Evolutionary conservation across 2,113 vertebrate species (phyloP), one percentile per base, ranked within the genome.

Genomic region (Madoqua kirkii): DNA sequence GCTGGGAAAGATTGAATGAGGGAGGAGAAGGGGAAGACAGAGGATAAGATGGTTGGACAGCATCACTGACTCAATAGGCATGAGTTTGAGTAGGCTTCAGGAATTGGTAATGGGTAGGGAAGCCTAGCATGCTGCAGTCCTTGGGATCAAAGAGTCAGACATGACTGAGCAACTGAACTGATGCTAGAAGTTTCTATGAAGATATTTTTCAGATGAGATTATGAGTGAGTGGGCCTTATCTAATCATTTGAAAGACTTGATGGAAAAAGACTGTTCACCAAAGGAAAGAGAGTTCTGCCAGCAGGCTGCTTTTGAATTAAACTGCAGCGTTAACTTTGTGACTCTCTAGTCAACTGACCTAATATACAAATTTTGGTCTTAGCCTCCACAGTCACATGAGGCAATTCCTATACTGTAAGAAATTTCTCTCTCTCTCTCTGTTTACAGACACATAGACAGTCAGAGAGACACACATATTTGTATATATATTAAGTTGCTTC

Each of bases 141-240:
- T 19, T 67, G 64, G 64, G 33, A 19, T 67, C 64, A 36, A 5
- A n/a, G 62, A 67, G 64, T 67, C 4, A 0, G 33, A 36, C 64
- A 36, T 0, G 1, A 36, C 64, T 71, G 64, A 71, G 17, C 17
- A 36, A 21, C n/a, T 36, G n/a, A 71, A 36, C 9, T 71, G n/a
- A 50, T 50, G 90, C 59, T 79, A 76, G n/a, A 67, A 50, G 8
- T 93, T 91, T 93, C 59, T 95, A 45, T 33, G 21, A 91, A 93
- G 52, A n/a, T 57, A 62, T 57, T 82, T 86, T 87, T 90, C 25
- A 97, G 52, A 14, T 54, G 14, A 60, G 19, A 91, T 64, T 83
- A 67, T 74, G 57, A 71, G 14, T 59, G 31, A 31, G 17, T 23
- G 17, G 15, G 15, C 6, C 25, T 82, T 31, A 19, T 17, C 4